Percentiles rank a stretch among this genome's conserved stretches.
Conservation (phyloP, 2,797 vertebrate species). For the Capromys pilorides region DNA sequence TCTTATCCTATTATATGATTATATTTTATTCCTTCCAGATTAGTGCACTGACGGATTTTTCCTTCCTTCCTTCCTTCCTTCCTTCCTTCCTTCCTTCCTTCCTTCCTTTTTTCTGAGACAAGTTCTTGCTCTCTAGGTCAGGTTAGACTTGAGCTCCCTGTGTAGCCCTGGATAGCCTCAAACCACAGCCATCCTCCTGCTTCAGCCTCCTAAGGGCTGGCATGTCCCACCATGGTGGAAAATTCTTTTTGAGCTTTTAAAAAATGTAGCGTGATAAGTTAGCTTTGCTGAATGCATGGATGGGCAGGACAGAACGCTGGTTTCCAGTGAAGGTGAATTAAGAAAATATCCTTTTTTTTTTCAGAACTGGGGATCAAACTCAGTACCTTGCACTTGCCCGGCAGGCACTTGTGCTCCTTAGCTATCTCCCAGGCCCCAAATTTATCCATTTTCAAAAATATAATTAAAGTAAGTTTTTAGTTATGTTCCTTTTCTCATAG, state of each 20-base stretch:
- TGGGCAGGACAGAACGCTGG: background rate
- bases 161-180: background rate
- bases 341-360: background rate
- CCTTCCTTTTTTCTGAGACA: background rate
- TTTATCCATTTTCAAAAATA: background rate
- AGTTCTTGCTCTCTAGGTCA: background rate
- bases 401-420: too few relatives aligned
- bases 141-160: background rate
- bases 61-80: too few relatives aligned
- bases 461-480: slow-evolving; percentile 24
- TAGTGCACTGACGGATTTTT: background rate
- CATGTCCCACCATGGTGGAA: background rate
- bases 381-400: too few relatives aligned
- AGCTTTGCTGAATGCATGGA: slow-evolving; percentile 25
- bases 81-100: background rate
- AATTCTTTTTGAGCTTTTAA: slow-evolving; percentile 1
- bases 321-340: background rate
- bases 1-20: slow-evolving; percentile 29
- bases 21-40: slow-evolving; percentile 54
- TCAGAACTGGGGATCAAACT: too few relatives aligned
- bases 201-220: background rate
- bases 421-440: too few relatives aligned
- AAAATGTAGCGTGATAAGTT: slow-evolving; percentile 40
- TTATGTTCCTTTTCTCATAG: background rate
- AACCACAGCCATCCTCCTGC: background rate